phyloP scores from a whole-genome alignment of 2,888 invertebrate species.

The Hybos culiciformis region DNA sequence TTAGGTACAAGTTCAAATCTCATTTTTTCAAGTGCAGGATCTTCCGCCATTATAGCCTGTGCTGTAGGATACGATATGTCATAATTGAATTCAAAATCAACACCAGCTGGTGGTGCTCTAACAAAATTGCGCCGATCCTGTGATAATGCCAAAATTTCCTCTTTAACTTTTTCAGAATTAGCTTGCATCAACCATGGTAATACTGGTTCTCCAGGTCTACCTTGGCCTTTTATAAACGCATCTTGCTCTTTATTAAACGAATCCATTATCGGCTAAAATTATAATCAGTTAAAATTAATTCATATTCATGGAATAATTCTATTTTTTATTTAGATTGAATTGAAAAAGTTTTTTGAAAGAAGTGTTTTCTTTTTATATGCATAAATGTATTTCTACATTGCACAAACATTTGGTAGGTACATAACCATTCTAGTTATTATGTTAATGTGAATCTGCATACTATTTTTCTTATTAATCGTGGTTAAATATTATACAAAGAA shows the following conservation, averaged over 20 bases:
- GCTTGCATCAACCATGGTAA: conserved; percentile 89
- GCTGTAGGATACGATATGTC: conserved; percentile 87
- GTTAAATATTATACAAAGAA: too few species aligned
- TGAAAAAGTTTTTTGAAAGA: background rate
- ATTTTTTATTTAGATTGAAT: background rate
- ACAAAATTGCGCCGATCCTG: conserved; percentile 97
- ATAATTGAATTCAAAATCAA: conserved; percentile 91
- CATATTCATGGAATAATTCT: too few species aligned
- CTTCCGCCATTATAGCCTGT: conserved; percentile 85
- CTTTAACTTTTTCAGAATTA: conserved; percentile 86
- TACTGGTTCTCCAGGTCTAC: conserved; percentile 52
- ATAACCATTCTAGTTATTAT: too few species aligned
- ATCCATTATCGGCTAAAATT: conserved; percentile 76
- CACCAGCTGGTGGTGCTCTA: conserved; percentile 88
- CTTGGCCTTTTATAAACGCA: conserved; percentile 83
- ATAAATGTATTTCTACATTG: background rate
- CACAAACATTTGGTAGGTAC: too few species aligned
- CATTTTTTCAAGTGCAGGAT: conserved; percentile 94
- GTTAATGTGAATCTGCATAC: too few species aligned
- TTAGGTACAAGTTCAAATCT: conserved; percentile 98
- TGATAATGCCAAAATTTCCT: conserved; percentile 88
- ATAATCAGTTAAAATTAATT: conserved; percentile 2
- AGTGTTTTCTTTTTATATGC: background rate
- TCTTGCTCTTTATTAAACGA: conserved; percentile 97
- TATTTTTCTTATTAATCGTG: too few species aligned